Conservation (phyloP, 1,140 invertebrate species). For the Temnothorax curvispinosus region DNA sequence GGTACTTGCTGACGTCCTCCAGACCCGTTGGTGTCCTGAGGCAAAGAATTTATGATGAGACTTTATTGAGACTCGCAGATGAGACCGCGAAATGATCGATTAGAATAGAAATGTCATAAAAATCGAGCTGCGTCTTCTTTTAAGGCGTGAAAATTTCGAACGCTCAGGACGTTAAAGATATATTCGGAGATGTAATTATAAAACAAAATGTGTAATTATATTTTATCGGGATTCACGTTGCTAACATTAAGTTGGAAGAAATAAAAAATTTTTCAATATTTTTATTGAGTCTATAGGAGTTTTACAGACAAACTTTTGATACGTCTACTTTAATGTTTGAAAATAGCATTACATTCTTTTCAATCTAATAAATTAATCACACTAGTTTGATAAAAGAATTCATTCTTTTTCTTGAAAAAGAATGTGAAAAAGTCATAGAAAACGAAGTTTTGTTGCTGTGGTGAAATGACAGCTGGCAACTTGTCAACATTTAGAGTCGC, state of each 20-base stretch:
- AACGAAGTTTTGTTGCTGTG: background rate
- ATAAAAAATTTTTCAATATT: background rate
- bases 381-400: background rate
- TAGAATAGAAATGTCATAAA: background rate
- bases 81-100: constrained; percentile 33
- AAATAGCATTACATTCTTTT: background rate
- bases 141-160: background rate
- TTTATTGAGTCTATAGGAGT: background rate
- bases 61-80: constrained; percentile 38
- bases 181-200: background rate
- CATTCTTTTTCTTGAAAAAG: background rate
- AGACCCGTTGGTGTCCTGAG: constrained; percentile 90
- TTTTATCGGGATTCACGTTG: background rate
- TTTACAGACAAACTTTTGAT: background rate
- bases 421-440: background rate
- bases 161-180: too few species aligned
- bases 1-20: constrained; percentile 94
- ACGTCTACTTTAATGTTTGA: background rate
- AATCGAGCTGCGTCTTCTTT: background rate
- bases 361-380: background rate
- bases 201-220: background rate
- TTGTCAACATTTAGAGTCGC: background rate
- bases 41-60: constrained; percentile 58
- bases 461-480: background rate
- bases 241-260: background rate